Conservation (phyloP, 2,888 invertebrate genomes). For the Diploptera punctata region DNA sequence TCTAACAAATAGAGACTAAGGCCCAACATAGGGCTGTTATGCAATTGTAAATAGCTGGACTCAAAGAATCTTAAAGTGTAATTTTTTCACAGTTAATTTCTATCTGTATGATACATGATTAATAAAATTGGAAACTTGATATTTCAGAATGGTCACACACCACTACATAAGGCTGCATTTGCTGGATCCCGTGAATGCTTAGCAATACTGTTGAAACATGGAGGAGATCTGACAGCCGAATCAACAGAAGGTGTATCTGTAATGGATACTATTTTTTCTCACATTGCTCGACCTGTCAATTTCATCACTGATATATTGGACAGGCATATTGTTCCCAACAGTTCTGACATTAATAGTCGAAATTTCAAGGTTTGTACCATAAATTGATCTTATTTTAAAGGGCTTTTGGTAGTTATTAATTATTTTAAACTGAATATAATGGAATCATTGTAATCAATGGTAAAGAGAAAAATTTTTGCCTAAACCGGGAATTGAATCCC, state of each 20-base stretch:
- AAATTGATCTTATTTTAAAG: no score
- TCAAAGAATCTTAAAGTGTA: no score
- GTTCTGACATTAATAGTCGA: slow-evolving; percentile 43
- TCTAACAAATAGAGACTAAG: no score
- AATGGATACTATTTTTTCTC: slow-evolving; percentile 53
- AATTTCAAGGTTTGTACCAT: slow-evolving; percentile 38
- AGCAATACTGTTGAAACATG: slow-evolving; percentile 55
- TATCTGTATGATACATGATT: no score
- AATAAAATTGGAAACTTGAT: neutral
- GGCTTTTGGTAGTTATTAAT: no score
- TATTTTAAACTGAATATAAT: no score
- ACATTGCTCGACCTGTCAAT: slow-evolving; percentile 51
- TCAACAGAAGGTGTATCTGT: slow-evolving; percentile 52
- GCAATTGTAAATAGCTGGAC: no score
- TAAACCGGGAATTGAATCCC: no score
- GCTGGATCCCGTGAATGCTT: slow-evolving; percentile 59
- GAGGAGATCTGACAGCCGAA: slow-evolving; percentile 52
- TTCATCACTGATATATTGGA: slow-evolving; percentile 53
- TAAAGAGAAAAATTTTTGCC: no score
- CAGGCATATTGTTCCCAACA: slow-evolving; percentile 49
- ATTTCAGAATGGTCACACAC: slow-evolving; percentile 54
- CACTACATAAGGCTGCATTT: slow-evolving; percentile 61
- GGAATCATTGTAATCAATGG: no score
- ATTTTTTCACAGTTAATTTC: no score
- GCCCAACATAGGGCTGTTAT: no score